Evolutionary conservation across 2,797 vertebrate genomes (phyloP).

Genomic region (Falco peregrinus): DNA sequence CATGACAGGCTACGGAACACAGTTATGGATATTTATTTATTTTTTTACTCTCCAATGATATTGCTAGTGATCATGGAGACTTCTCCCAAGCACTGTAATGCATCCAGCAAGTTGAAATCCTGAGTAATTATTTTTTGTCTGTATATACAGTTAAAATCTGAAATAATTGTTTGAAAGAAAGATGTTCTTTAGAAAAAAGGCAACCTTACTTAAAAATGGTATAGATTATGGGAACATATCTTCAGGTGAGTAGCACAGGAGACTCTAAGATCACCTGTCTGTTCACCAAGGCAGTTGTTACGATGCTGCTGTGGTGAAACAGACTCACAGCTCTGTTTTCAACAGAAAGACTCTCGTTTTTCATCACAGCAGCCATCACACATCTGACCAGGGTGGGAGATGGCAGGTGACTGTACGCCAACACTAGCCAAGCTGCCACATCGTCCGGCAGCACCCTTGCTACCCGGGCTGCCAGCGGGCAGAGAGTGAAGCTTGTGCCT

Average conservation of each 20-base stretch:
- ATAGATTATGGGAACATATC: background rate
- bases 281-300: no score
- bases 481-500: background rate
- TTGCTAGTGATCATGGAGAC: background rate
- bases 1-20: background rate
- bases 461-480: fast-evolving
- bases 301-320: background rate
- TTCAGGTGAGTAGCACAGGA: background rate
- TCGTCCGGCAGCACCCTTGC: background rate
- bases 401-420: background rate
- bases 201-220: background rate
- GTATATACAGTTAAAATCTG: background rate
- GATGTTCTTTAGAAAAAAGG: background rate
- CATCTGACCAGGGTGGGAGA: no score
- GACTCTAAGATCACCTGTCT: background rate
- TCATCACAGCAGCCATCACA: background rate
- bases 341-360: background rate
- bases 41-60: background rate
- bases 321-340: background rate
- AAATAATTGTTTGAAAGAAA: background rate
- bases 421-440: fast-evolving
- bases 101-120: background rate
- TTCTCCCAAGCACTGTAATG: background rate
- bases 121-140: background rate
- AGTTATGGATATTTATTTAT: background rate